Conservation (phyloP, 2,797 vertebrate genomes). For the Capromys pilorides region DNA sequence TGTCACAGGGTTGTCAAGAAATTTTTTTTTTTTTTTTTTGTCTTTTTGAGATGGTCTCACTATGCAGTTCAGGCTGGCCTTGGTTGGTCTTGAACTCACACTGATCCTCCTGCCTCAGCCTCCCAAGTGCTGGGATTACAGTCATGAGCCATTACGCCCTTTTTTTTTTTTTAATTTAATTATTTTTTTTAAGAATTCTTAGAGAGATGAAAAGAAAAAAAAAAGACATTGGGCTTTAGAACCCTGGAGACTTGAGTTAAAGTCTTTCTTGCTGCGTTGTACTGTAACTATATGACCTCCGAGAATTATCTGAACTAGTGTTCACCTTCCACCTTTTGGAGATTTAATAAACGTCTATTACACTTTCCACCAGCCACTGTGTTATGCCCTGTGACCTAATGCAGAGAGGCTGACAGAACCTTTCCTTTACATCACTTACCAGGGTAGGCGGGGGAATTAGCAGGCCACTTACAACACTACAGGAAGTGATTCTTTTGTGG, state of each 20-base stretch:
- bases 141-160: too few relatives aligned
- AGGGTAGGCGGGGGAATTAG: not conserved
- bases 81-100: too few relatives aligned
- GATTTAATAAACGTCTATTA: not conserved
- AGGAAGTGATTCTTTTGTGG: not conserved
- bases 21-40: too few relatives aligned
- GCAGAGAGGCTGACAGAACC: not conserved
- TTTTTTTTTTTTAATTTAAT: too few relatives aligned
- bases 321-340: not conserved
- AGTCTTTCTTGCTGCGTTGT: not conserved
- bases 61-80: too few relatives aligned
- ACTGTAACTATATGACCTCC: not conserved
- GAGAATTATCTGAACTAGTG: not conserved
- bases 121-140: too few relatives aligned
- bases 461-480: not conserved
- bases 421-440: not conserved
- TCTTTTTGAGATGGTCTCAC: too few relatives aligned
- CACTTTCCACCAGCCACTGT: not conserved
- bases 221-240: conserved; percentile 30
- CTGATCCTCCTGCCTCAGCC: too few relatives aligned
- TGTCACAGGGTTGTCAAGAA: not conserved
- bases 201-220: not conserved
- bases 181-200: not conserved
- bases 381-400: not conserved
- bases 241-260: not conserved